phyloP scores from a whole-genome alignment of 2,797 vertebrate genomes.

The Meda fulgida region DNA sequence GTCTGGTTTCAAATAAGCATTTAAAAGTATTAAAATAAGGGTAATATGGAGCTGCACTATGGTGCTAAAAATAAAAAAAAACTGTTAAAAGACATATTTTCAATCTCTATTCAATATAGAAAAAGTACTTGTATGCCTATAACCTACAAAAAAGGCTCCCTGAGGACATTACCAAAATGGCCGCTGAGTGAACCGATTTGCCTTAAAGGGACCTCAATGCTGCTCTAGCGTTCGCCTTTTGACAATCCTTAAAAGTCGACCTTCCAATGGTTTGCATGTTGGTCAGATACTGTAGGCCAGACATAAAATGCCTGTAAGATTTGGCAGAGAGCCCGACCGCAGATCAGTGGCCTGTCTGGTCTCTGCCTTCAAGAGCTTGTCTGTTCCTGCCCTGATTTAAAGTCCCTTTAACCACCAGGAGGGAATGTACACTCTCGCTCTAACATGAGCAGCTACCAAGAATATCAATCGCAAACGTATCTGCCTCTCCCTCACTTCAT shows the following conservation, averaged over 20 bases:
- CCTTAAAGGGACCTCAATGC: not conserved
- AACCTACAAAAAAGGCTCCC: not conserved
- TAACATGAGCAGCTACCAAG: constrained; percentile 29
- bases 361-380: constrained; percentile 33
- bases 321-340: constrained; percentile 27
- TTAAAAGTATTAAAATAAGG: not conserved
- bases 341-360: constrained; percentile 23
- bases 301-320: constrained; percentile 25
- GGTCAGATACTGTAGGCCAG: constrained; percentile 8
- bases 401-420: constrained; percentile 41
- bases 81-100: too few species aligned
- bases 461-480: constrained; percentile 40
- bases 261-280: constrained; percentile 18
- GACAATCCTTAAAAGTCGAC: not conserved
- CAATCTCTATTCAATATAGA: not conserved
- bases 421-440: constrained; percentile 33
- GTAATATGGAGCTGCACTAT: not conserved
- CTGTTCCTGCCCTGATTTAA: constrained; percentile 35
- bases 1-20: not conserved
- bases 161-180: constrained; percentile 18
- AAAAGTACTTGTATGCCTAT: not conserved
- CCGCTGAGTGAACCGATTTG: not conserved
- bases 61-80: not conserved
- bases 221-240: not conserved
- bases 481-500: not conserved